These are phyloP conservation scores for Drosophila rubida DNA, from an alignment of 2,888 invertebrate species.

Conservation along the genomic window DNA sequence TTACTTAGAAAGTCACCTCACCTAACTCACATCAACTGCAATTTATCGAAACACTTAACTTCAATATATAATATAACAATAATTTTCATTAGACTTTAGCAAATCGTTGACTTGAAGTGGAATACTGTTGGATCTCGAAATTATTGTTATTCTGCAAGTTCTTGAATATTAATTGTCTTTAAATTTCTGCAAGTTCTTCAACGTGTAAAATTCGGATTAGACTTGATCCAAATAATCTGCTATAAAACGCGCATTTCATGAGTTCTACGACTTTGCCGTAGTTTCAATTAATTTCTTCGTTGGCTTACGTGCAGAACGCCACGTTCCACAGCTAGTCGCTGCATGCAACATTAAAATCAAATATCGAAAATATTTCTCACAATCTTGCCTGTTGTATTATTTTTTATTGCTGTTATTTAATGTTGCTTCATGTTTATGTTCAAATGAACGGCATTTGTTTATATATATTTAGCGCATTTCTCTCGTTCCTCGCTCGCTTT, in stretches of 20 bases:
- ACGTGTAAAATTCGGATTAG: too few species aligned
- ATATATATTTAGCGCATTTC: slow-evolving; percentile 21
- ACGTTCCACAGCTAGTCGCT: slow-evolving; percentile 13
- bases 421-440: slow-evolving; percentile 44
- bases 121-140: too few species aligned
- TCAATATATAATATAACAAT: too few species aligned
- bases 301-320: slow-evolving; percentile 39
- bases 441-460: slow-evolving; percentile 42
- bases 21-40: too few species aligned
- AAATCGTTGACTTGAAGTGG: too few species aligned
- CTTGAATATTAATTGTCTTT: too few species aligned
- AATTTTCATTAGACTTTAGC: too few species aligned
- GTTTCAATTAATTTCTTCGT: not conserved
- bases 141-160: too few species aligned
- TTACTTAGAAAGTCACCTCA: not conserved
- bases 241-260: not conserved
- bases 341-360: slow-evolving; percentile 12
- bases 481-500: slow-evolving; percentile 9
- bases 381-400: not conserved
- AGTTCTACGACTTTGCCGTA: not conserved
- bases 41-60: too few species aligned
- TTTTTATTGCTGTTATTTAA: slow-evolving; percentile 32
- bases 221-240: too few species aligned
- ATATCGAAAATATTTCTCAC: slow-evolving; percentile 12
- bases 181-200: too few species aligned